Base-by-base conservation (phyloP, 92 coral and sea anemone genomes). In the Porites cylindrica region DNA sequence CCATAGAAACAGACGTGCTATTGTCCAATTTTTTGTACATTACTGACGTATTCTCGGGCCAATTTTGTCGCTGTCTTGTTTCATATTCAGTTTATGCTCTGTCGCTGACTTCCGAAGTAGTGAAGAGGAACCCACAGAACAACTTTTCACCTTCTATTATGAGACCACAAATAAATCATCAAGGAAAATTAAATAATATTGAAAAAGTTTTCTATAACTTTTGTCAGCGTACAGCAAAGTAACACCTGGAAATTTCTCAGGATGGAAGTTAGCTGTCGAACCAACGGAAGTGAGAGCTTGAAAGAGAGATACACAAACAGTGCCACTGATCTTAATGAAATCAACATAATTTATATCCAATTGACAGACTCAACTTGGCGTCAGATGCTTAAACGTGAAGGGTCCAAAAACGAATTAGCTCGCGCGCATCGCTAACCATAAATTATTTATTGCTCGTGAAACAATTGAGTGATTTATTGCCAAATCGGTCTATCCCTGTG, bases 401-500 rank as follows among this genome's bases (percentile, higher is more conserved):
- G 88, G 85, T 68, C 64, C 82, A 85, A 82, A 78, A 81, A 70
- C 98, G 91, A 90, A 94, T 94, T 91, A 91, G 86, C 90, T 90
- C 58, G 61, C 70, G 88, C 87, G 82, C 72, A 87, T 85, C 77
- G 72, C 81, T 38, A 53, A 66, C 80, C 67, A 90, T 83, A 29
- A 85, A 90, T 84, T 83, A 85, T 81, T 90, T 82, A 95, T 93
- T 85, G 77, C 83, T 60, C 87, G 70, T 47, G 61, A 88, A 89
- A 95, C 98, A 95, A 95, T 95, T 93, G 98, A 83, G 68, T 95
- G 89, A 95, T 95, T 89, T 91, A 95, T 95, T 91, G 87, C 64
- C 80, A 93, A 86, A 73, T 88, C 90, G 79, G 66, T 83, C 62
- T 79, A 43, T 43, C 88, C 98, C 89, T 93, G 96, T 93, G 96